A percentile compares a stretch with the other conserved stretches of the same genome.
Conservation (phyloP, 2,113 vertebrate species). For the Cricetomys ansorgei region DNA sequence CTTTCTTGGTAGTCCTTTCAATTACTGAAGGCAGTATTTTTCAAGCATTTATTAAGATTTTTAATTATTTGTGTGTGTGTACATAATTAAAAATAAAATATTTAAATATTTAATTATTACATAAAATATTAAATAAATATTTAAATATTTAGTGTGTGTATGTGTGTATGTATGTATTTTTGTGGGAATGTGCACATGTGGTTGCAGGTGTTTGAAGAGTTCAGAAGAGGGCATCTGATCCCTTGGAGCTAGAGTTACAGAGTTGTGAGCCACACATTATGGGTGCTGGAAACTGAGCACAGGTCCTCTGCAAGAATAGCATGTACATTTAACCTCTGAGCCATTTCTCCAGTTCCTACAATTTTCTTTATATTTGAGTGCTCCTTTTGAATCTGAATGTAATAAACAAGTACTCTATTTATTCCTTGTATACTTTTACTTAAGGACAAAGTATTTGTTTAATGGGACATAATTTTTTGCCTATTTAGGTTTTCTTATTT, state of each 20-base stretch:
- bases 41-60: not conserved
- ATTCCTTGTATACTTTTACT: not conserved
- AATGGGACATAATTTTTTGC: conserved; percentile 30
- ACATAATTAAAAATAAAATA: no score
- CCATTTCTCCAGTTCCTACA: not conserved
- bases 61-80: not conserved
- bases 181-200: not conserved
- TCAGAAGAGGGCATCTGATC: not conserved
- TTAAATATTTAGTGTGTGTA: no score
- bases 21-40: conserved; percentile 22
- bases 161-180: not conserved
- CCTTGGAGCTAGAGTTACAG: not conserved
- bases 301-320: not conserved
- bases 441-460: conserved; percentile 6
- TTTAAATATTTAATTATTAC: no score
- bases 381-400: conserved; percentile 35
- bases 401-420: not conserved
- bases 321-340: not conserved
- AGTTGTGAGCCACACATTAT: not conserved
- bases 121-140: no score
- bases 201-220: not conserved
- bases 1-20: conserved; percentile 17
- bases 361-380: conserved; percentile 14
- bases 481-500: not conserved
- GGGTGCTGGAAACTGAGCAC: not conserved